A percentile compares a stretch with the other conserved stretches of the same genome.
These are phyloP conservation scores for Eulemur rufifrons DNA, from an alignment of 2,113 vertebrate species.

Conservation along the genomic window DNA sequence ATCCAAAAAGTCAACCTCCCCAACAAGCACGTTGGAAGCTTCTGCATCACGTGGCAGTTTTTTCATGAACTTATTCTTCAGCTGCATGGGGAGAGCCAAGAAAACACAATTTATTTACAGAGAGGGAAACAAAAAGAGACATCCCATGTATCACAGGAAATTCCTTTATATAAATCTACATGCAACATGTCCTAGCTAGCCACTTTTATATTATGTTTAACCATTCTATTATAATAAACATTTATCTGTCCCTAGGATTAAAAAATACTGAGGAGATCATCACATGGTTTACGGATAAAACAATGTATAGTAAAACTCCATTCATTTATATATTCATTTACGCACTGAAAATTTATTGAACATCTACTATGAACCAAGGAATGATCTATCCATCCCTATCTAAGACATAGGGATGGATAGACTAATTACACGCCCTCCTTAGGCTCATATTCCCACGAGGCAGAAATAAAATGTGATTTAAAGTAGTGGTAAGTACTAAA, in stretches of 20 bases:
- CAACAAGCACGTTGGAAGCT: constrained; percentile 97
- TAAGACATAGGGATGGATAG: background rate
- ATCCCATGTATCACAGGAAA: background rate
- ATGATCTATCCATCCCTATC: background rate
- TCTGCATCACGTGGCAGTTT: constrained; percentile 97
- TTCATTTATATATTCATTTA: background rate
- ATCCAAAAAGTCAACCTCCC: constrained; percentile 98
- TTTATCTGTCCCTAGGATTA: background rate
- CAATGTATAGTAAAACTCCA: background rate
- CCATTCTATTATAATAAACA: background rate
- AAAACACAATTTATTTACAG: constrained; percentile 44
- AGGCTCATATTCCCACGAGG: background rate
- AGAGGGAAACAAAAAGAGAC: background rate
- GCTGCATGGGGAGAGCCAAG: constrained; percentile 81
- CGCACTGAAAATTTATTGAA: background rate
- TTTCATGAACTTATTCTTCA: constrained; percentile 99
- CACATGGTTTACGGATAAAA: background rate
- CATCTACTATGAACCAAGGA: background rate
- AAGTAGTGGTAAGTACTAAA: background rate
- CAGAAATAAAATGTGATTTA: background rate
- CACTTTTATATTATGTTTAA: background rate
- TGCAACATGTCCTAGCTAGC: background rate
- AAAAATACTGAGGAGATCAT: background rate
- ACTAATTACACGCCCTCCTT: background rate
- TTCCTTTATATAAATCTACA: background rate